These are phyloP conservation scores for Hypotaenidia philippensis DNA, from an alignment of 2,797 vertebrate genomes.

Conservation along the genomic window DNA sequence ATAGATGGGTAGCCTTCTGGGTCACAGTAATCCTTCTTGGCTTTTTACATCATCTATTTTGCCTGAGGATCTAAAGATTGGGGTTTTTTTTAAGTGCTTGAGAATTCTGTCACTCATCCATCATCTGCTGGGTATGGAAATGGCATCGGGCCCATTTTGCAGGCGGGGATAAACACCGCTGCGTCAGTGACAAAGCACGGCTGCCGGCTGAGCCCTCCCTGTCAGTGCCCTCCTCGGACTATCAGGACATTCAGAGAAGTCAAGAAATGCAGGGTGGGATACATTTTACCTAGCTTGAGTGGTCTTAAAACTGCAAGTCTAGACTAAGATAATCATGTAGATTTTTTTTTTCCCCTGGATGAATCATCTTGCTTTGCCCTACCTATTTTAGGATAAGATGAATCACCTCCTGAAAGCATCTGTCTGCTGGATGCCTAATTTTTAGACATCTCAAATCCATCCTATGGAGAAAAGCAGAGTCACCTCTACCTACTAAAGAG, in stretches of 20 bases:
- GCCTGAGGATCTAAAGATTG: neutral
- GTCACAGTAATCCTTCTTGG: conserved; percentile 8
- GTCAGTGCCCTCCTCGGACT: neutral
- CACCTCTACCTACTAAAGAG: neutral
- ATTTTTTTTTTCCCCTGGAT: neutral
- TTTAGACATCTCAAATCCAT: conserved; percentile 8
- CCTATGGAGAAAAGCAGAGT: neutral
- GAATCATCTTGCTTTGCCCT: neutral
- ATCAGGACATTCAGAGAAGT: neutral
- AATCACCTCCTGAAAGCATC: conserved; percentile 43
- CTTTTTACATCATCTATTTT: conserved; percentile 27
- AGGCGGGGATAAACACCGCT: neutral
- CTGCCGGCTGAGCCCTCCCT: fast-evolving
- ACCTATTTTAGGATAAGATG: conserved; percentile 45
- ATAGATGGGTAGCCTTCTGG: conserved; percentile 15
- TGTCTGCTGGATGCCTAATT: conserved; percentile 4
- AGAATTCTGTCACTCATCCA: conserved; percentile 4
- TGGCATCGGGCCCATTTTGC: neutral
- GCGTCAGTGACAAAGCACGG: neutral
- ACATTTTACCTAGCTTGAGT: neutral
- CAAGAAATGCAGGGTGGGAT: neutral
- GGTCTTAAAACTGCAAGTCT: conserved; percentile 34
- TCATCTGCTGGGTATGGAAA: conserved; percentile 11
- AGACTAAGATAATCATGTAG: neutral
- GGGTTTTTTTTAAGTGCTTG: neutral